A percentile compares a stretch with the other conserved stretches of the same genome.
Evolutionary conservation across 2,888 invertebrate genomes (phyloP).

Genomic region (Tipula confusa): DNA sequence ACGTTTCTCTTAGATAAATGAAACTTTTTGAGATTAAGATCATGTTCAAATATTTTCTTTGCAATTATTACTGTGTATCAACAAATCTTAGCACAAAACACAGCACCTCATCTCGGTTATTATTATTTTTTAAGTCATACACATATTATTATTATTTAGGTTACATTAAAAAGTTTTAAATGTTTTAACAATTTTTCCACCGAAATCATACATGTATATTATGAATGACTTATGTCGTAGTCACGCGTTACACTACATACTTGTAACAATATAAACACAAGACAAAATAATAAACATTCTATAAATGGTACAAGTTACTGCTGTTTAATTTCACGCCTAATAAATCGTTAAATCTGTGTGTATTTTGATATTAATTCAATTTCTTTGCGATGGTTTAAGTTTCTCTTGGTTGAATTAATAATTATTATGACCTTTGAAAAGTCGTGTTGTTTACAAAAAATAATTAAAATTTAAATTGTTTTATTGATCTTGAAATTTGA

Average conservation of each 20-base stretch:
- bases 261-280: no score
- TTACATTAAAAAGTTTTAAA: not conserved
- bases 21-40: not conserved
- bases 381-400: not conserved
- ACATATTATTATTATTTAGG: not conserved
- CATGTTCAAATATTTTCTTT: not conserved
- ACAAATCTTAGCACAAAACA: not conserved
- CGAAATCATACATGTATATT: not conserved
- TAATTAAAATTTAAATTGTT: not conserved
- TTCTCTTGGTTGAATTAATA: not conserved
- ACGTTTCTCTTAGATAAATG: not conserved
- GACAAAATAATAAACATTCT: no score
- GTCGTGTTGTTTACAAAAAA: not conserved
- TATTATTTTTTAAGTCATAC: not conserved
- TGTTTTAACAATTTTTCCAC: not conserved
- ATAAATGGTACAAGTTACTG: no score
- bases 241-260: not conserved
- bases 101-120: not conserved
- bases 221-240: not conserved
- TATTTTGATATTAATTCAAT: not conserved
- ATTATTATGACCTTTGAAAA: conserved; percentile 4
- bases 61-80: not conserved
- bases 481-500: not conserved
- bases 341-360: not conserved
- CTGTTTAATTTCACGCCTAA: not conserved